Base-by-base conservation (phyloP, 2,113 vertebrate genomes). In the Melanotaenia duboulayi region DNA sequence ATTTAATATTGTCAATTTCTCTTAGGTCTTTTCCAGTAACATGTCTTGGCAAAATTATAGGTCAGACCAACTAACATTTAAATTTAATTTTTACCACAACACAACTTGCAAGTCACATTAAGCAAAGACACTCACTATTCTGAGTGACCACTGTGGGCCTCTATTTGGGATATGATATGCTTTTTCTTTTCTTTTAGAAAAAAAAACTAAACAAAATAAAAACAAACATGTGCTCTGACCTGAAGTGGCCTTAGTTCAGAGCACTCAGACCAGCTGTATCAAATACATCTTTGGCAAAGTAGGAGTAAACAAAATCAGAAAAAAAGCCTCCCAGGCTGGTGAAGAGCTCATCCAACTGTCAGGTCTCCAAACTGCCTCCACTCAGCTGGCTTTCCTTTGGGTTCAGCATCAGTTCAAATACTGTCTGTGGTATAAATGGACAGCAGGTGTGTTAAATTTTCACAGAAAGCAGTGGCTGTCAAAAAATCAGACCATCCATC, bases 241-340 rank as follows among this genome's bases (percentile, higher is more conserved):
- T 60, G 54, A 57, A 68, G 56, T 58, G 50, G 48, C 48, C 67
- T 72, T 37, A 74, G 68, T 76, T 76, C 81, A 76, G 50, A 68
- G 63, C 58, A 58, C 75, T 71, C 62, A 68, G 65, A 81, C 69
- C 77, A 70, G 37, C 61, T 71, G 85, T 80, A 88, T 85, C 81
- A 73, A 82, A 54, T 82, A 59, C 57, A 50, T 78, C 78, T 78
- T 69, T 84, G 82, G 82, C 84, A 83, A 55, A 40, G 28, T 73
- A 46, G 72, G 40, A 85, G 78, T 68, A 84, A 87, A 88, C 79
- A 90, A 79, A 77, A 84, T 76, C 72, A 82, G 78, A 79, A 79
- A 67, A 61, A 65, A 82, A 78, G 56, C 75, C 67, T 82, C 72
- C 19, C 23, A 14, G 60, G 67, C 67, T 2, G 4, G 37, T 23